phyloP scores from a whole-genome alignment of 2,888 invertebrate species.

The Ormia ochracea region DNA sequence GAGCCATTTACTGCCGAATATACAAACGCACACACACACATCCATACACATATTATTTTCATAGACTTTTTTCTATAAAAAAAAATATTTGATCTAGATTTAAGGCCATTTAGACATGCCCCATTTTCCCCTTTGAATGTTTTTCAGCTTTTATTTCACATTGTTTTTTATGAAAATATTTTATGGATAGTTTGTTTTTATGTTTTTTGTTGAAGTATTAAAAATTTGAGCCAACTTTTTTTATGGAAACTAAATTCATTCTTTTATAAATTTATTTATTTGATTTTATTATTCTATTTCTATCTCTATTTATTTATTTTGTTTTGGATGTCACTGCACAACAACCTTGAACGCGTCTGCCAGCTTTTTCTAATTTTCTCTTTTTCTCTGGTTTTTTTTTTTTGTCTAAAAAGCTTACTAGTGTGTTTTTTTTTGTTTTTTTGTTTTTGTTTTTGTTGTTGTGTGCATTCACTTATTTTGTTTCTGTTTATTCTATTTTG shows the following conservation, averaged over 20 bases:
- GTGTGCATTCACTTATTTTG: conserved; percentile 8
- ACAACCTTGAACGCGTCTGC: conserved; percentile 55
- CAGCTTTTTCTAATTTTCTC: background rate
- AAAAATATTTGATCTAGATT: conserved; percentile 59
- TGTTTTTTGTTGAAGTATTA: too few relatives aligned
- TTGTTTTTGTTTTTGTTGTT: background rate
- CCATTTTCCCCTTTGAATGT: conserved; percentile 31
- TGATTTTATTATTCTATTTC: conserved; percentile 13
- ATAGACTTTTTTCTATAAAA: background rate
- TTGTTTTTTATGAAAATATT: conserved; percentile 39
- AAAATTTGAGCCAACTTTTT: background rate
- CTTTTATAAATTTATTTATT: conserved; percentile 23
- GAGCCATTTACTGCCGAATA: conserved; percentile 18
- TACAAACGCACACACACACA: background rate
- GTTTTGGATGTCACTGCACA: conserved; percentile 37
- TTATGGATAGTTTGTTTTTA: background rate
- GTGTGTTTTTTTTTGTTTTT: background rate
- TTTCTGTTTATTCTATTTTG: conserved; percentile 25
- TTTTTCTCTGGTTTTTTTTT: background rate
- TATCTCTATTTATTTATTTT: conserved; percentile 18
- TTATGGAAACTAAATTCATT: background rate
- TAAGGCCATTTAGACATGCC: conserved; percentile 31
- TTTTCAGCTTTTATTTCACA: conserved; percentile 7
- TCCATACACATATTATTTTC: conserved; percentile 2
- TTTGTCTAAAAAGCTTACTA: background rate